Base-by-base conservation (phyloP, 2,797 vertebrate species). In the Scomberomorus guttatus region DNA sequence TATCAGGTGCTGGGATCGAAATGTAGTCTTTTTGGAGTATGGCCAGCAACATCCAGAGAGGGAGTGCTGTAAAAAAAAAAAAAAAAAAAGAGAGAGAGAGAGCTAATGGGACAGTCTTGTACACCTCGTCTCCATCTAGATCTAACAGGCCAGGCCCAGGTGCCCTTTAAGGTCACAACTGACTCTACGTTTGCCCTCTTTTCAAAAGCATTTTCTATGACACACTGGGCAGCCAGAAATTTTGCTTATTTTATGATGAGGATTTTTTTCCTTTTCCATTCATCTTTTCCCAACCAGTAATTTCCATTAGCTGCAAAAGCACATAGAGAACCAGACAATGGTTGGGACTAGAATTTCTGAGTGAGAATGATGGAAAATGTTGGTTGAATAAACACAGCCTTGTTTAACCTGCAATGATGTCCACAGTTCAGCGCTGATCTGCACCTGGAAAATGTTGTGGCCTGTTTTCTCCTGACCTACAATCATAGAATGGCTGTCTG, bases 111-210 rank as follows among this genome's bases (percentile, higher is more conserved):
- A 93, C 93, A 90, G 85, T 90, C 73, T 89, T 87, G 92, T 92
- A 95, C 90, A 92, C 90, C 91, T 86, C 93, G 93, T 95, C 95
- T 91, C 91, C 90, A 95, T 93, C 91, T 88, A 79, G 93, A 95
- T 95, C 93, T 93, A 95, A 93, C 92, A 93, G 94, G 58, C 84
- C 86, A 68, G 66, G 63, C 89, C 88, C 76, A 70, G 57, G 69
- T 77, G 73, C 55, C 80, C 76, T 93, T 88, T 89, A 89, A 94
- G 94, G 95, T 96, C 95, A 96, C 86, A 89, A 84, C 89, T 86
- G 81, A 83, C 82, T 87, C 84, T 61, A 76, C 77, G 81, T 89
- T 82, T 85, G 85, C 88, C 71, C 63, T 85, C 64, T 85, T 90
- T 86, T 86, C 8, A 83, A 83, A 72, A 71, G 22, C 78, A 59